Evolutionary conservation across 1,140 invertebrate genomes (phyloP), one percentile per base, ranked within the genome.

Genomic region (Periplaneta americana): DNA sequence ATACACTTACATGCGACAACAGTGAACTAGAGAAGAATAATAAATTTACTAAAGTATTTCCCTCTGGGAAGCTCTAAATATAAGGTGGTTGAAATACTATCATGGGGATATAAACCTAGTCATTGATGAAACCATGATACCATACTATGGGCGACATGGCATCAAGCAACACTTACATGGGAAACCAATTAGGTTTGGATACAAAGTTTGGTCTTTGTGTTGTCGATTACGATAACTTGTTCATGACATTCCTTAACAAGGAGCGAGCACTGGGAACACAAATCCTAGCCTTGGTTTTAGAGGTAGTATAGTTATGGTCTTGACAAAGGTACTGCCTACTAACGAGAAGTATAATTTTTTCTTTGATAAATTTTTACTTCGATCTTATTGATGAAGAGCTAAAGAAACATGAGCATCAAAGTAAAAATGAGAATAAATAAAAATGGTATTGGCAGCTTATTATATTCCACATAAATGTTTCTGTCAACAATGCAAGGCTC

Each of bases 11-110:
- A 87, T 83, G 74, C 35, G 84, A 87, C 80, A 87, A 88, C 82
- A 79, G 34, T 34, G 75, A 82, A 17, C 76, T 87, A 66, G 82
- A 85, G 76, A 84, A 85, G 78, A 85, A 84, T 83, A 84, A 87
- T 78, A 86, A 84, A 83, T 86, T 85, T 84, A 66, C 83, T 34
- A 88, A 87, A 85, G 28, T 87, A 33, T 82, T 84, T 48, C 82
- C 80, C 1, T 57, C 4, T 57, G 48, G 48, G n/a, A 57, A 57
- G 48, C 17, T 57, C 4, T 57, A 4, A 57, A 57, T 57, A n/a
- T 2, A 57, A 80, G 37, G 35, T 84, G 80, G 57, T 32, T 57
- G 34, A 81, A 78, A 48, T 83, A 80, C 80, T 82, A 33, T 82
- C n/a, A 34, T 75, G 36, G 37, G 28, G 74, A 84, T 57, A 75